Evolutionary conservation across 2,797 vertebrate species (phyloP), one percentile per base, ranked within the genome.

Genomic region (Semotilus atromaculatus): DNA sequence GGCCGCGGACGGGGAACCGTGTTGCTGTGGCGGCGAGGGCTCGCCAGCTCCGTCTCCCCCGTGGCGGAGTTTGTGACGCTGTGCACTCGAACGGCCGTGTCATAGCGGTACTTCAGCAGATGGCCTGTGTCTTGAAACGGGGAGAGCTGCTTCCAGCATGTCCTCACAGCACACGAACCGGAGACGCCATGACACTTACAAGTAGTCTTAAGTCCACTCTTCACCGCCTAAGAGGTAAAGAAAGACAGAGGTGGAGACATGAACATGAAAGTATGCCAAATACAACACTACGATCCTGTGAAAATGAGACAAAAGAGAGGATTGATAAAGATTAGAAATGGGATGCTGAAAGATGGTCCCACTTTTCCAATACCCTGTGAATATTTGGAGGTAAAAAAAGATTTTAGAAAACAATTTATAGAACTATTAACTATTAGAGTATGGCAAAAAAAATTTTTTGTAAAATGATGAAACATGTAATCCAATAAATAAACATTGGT

Each of bases 161-260:
- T 99, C 58, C 97, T 95, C 26, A 99, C 96, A 0, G 98, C 97
- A 0, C 98, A 99, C 0, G 98, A 99, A 80, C 98, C 98, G 0
- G 98, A 99, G 85, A 99, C 98, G 0, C 98, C 98, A 0, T 99
- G 98, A 91, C 98, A 99, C 92, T 99, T 99, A 89, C 98, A 99
- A 1, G 98, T 99, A 19, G 98, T 99, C 93, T 97, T 97, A 90
- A 99, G 95, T 40, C 98, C 98, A 0, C 96, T 98, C 93, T 98
- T 99, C 90, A 99, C 98, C 0, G 96, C 97, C 98, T 99, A 88
- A 0, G 1, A 14, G 14, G 67, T 51, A 81, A 82, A 79, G 7
- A 80, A 58, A 85, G 68, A 81, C 48, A 81, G 34, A 45, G 29
- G 60, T 74, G 29, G 74, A 62, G 38, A 62, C 53, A 74, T 43